phyloP scores from a whole-genome alignment of 2,113 vertebrate genomes.

The Cynocephalus volans region DNA sequence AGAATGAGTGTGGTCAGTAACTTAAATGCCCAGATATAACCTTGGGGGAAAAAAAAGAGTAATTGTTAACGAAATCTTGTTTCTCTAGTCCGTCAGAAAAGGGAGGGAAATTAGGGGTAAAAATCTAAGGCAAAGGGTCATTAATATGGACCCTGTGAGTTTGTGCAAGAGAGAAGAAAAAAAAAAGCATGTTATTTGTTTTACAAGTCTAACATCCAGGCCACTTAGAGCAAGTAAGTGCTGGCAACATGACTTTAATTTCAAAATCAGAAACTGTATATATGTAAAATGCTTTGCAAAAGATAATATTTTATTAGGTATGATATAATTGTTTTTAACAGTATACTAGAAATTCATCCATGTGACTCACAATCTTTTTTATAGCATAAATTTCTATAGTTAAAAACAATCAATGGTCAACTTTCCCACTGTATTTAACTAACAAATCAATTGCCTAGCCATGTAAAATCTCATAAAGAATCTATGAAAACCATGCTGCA shows the following conservation, averaged over 20 bases:
- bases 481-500: background rate
- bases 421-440: background rate
- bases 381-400: background rate
- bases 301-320: background rate
- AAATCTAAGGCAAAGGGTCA: background rate
- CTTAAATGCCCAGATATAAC: slow-evolving; percentile 53
- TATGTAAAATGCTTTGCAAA: background rate
- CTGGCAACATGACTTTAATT: background rate
- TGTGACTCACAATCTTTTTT: background rate
- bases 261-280: background rate
- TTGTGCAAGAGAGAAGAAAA: background rate
- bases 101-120: background rate
- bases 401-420: background rate
- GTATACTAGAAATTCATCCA: background rate
- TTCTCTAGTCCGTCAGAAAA: background rate
- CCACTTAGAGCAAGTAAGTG: background rate
- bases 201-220: background rate
- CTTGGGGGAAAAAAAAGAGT: slow-evolving; percentile 9
- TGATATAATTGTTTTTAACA: background rate
- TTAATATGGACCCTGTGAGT: background rate
- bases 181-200: background rate
- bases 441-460: background rate
- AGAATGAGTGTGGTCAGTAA: background rate
- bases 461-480: background rate
- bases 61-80: background rate